Percentiles rank a stretch among this genome's conserved stretches.
phyloP scores from a whole-genome alignment of 2,797 vertebrate species.

The Acomys russatus region DNA sequence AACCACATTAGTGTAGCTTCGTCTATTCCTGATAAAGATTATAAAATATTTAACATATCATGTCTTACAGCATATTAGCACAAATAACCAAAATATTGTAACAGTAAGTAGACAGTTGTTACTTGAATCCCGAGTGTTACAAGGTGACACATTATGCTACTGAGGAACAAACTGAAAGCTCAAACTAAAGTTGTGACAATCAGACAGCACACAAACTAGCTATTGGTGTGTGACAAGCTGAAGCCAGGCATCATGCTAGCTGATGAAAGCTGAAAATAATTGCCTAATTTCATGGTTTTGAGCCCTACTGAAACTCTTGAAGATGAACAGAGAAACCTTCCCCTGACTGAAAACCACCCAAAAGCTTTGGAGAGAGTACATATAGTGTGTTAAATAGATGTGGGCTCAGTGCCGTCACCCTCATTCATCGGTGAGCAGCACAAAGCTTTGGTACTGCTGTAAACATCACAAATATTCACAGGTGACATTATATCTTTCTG shows the following conservation, averaged over 20 bases:
- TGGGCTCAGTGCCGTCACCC: not conserved
- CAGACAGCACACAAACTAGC: too few relatives aligned
- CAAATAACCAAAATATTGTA: not conserved
- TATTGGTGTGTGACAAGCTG: not conserved
- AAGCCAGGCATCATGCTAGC: not conserved
- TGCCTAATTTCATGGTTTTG: not conserved
- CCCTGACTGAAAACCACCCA: not conserved
- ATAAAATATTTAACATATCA: not conserved
- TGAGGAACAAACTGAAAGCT: constrained; percentile 10
- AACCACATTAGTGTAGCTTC: not conserved
- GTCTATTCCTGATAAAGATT: not conserved
- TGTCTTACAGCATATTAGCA: not conserved
- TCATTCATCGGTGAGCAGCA: not conserved
- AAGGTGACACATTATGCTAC: not conserved
- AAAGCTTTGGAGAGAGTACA: not conserved
- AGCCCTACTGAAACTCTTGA: not conserved
- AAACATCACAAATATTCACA: constrained; percentile 17
- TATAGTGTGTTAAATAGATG: not conserved
- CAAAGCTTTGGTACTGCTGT: not conserved
- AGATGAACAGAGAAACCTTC: constrained; percentile 4
- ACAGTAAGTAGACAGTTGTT: not conserved
- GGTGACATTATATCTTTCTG: not conserved
- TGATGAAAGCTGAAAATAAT: constrained; percentile 22
- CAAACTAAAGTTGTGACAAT: not conserved
- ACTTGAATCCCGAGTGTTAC: not conserved